Percentiles rank a stretch among this genome's conserved stretches.
phyloP scores from a whole-genome alignment of 2,113 vertebrate species.

The Australoheros scitulus region DNA sequence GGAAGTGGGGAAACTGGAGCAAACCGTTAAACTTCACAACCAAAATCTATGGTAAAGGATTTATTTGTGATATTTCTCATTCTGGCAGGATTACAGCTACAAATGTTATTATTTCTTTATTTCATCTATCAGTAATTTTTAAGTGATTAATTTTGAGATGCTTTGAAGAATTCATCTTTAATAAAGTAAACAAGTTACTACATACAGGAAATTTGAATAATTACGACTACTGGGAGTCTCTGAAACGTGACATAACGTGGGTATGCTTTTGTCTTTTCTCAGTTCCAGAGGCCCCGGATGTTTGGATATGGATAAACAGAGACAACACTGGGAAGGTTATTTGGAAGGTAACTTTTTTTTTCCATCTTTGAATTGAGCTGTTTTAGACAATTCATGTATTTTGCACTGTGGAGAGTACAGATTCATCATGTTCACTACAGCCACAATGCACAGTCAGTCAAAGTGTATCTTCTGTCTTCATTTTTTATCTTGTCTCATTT shows the following conservation, averaged over 20 bases:
- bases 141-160: neutral
- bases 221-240: neutral
- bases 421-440: neutral
- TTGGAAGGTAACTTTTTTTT: conserved; percentile 75
- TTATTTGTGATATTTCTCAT: neutral
- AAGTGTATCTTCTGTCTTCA: neutral
- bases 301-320: conserved; percentile 74
- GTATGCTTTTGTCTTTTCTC: conserved; percentile 11
- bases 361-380: neutral
- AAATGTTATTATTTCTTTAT: neutral
- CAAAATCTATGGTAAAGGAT: conserved; percentile 60
- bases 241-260: neutral
- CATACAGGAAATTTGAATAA: neutral
- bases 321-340: conserved; percentile 64
- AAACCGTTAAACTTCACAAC: conserved; percentile 63
- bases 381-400: neutral
- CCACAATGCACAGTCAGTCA: neutral
- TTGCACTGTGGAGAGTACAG: neutral
- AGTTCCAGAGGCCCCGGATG: conserved; percentile 76
- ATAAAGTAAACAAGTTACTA: neutral
- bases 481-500: neutral
- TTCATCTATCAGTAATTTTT: neutral
- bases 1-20: conserved; percentile 81
- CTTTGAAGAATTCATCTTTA: neutral
- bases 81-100: neutral